Base-by-base conservation (phyloP, 2,797 vertebrate genomes). In the Cebuella pygmaea region DNA sequence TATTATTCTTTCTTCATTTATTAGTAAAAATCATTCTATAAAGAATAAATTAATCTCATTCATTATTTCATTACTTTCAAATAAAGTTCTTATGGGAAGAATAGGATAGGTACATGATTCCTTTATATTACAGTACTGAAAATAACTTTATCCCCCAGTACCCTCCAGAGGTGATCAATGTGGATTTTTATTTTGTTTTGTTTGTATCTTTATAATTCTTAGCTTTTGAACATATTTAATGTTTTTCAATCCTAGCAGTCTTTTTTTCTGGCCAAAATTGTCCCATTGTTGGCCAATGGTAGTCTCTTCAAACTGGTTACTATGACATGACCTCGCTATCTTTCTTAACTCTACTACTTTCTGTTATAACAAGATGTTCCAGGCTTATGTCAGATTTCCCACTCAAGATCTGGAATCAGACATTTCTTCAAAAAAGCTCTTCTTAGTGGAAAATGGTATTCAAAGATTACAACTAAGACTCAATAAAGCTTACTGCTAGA, bases 51-150 rank as follows among this genome's bases (percentile, higher is more conserved):
- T 70, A 15, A 22, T 78, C 33, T 90, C 76, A 67, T 61, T 78
- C 78, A 67, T 72, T 78, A 82, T 50, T 76, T 93, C 79, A 33
- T 74, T 93, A 88, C 22, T 84, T 79, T 84, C n/a, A 95, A 88
- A 93, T 80, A 86, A 80, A 50, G 11, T 48, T 92, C 41, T 4
- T n/a, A 61, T 0, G 59, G 50, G 50, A 90, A 95, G 26, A 88
- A 24, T 4, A 50, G 17, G 59, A 52, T 82, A 90, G 87, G 57
- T 22, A 41, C 8, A 22, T 27, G 10, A 39, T 81, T 90, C 41
- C 82, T 50, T 44, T 81, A 36, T 50, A 92, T 50, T 93, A 20
- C 12, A 39, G 8, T 72, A 83, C 3, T 36, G 24, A 83, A 24
- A 96, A 93, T 88, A 36, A 80, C 36, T 82, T 80, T 64, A 90